Percentiles rank a stretch among this genome's conserved stretches.
These are phyloP conservation scores for Paramormyrops kingsleyae DNA, from an alignment of 2,113 vertebrate species.

Conservation along the genomic window DNA sequence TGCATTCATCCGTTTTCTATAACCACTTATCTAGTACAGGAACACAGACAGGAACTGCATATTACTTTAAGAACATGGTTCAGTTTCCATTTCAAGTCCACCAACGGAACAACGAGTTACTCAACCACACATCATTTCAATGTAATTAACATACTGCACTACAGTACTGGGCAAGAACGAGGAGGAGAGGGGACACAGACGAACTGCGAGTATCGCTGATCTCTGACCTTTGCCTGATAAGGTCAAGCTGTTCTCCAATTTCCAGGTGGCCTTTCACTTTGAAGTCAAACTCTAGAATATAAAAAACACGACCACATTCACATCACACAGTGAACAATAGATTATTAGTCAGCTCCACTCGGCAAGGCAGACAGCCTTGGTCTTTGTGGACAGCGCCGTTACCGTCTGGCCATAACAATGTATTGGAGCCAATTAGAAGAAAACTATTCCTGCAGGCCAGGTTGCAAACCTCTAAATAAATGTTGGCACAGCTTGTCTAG, in stretches of 20 bases:
- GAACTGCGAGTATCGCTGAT: neutral
- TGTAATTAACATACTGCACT: neutral
- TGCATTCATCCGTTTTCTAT: neutral
- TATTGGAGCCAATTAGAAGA: neutral
- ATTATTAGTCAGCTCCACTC: neutral
- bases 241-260: constrained; percentile 75
- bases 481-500: neutral
- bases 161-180: neutral
- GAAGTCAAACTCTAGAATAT: constrained; percentile 71
- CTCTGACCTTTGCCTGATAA: constrained; percentile 81
- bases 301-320: neutral
- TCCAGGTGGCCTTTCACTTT: constrained; percentile 73
- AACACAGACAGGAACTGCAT: neutral
- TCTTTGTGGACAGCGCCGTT: neutral
- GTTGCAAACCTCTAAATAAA: neutral
- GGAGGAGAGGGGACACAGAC: neutral
- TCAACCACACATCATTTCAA: neutral
- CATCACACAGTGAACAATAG: neutral
- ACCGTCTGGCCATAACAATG: neutral
- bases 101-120: neutral
- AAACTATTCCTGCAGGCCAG: neutral
- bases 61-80: neutral
- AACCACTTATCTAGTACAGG: neutral
- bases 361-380: neutral
- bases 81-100: neutral